Percentiles rank a stretch among this genome's conserved stretches.
Evolutionary conservation across 2,888 invertebrate genomes (phyloP).

Genomic region (Drosophila prostipennis): DNA sequence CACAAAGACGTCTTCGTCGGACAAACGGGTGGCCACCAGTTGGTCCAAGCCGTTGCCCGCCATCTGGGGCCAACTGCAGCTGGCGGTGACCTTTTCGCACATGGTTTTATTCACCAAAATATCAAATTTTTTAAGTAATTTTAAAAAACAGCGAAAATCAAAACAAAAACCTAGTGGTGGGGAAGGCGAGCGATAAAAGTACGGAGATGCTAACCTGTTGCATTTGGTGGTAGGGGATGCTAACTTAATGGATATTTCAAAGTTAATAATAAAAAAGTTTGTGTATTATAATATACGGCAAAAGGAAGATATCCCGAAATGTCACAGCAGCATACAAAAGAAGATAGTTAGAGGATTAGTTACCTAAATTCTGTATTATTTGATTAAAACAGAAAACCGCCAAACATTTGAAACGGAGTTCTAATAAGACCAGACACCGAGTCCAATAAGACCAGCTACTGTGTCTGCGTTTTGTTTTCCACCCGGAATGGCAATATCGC

Average conservation of each 20-base stretch:
- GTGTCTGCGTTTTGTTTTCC: background rate
- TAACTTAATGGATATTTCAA: background rate
- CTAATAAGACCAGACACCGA: background rate
- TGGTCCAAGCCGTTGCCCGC: conserved; percentile 70
- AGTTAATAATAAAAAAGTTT: no score
- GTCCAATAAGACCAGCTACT: background rate
- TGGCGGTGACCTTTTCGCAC: conserved; percentile 53
- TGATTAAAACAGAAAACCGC: background rate
- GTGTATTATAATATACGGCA: no score
- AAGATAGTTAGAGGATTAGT: no score
- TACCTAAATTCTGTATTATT: no score
- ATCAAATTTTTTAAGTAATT: background rate
- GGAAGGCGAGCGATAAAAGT: conserved; percentile 4
- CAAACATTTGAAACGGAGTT: background rate
- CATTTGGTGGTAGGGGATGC: background rate
- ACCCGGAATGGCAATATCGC: background rate
- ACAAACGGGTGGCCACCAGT: conserved; percentile 60
- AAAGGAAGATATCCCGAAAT: no score
- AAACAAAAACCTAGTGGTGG: conserved; percentile 32
- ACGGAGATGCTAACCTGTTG: conserved; percentile 17
- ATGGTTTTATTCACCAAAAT: conserved; percentile 25
- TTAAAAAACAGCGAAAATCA: conserved; percentile 19
- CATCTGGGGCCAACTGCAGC: conserved; percentile 74
- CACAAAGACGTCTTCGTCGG: conserved; percentile 74
- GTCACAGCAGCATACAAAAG: no score